Percentiles rank a stretch among this genome's conserved stretches.
phyloP scores from a whole-genome alignment of 2,113 vertebrate genomes.

The Scytalopus superciliaris region DNA sequence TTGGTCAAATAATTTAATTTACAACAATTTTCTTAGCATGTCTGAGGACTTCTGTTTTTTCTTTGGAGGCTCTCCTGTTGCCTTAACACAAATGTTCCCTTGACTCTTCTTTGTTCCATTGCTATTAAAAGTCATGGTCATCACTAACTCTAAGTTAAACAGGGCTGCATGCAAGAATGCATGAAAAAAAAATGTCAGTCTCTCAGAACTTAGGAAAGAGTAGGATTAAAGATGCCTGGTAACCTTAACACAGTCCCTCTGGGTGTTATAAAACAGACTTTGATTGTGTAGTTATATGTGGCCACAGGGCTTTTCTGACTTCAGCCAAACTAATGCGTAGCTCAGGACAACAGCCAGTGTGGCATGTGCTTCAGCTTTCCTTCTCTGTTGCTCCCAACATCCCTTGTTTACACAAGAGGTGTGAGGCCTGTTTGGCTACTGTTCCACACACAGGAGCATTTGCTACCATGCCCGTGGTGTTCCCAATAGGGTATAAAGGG shows the following conservation, averaged over 20 bases:
- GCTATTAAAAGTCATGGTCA: neutral
- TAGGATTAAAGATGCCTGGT: slow-evolving; percentile 8
- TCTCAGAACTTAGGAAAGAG: neutral
- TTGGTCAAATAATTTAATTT: neutral
- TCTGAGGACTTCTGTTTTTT: neutral
- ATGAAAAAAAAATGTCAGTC: neutral
- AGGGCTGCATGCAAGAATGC: neutral
- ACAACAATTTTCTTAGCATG: neutral
- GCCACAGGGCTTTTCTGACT: neutral
- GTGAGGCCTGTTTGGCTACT: neutral
- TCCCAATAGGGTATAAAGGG: neutral
- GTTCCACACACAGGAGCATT: rapidly evolving
- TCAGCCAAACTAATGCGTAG: neutral
- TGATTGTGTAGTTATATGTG: neutral
- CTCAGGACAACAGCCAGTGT: neutral
- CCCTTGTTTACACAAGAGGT: neutral
- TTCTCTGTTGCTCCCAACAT: neutral
- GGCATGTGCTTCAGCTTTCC: neutral
- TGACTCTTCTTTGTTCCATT: neutral
- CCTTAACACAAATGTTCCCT: neutral
- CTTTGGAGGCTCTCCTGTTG: neutral
- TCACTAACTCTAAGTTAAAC: neutral
- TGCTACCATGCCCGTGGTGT: rapidly evolving
- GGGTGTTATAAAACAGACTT: slow-evolving; percentile 41
- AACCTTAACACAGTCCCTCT: slow-evolving; percentile 15